Evolutionary conservation across 2,888 invertebrate genomes (phyloP).

Genomic region (Sphaerophoria rueppellii): DNA sequence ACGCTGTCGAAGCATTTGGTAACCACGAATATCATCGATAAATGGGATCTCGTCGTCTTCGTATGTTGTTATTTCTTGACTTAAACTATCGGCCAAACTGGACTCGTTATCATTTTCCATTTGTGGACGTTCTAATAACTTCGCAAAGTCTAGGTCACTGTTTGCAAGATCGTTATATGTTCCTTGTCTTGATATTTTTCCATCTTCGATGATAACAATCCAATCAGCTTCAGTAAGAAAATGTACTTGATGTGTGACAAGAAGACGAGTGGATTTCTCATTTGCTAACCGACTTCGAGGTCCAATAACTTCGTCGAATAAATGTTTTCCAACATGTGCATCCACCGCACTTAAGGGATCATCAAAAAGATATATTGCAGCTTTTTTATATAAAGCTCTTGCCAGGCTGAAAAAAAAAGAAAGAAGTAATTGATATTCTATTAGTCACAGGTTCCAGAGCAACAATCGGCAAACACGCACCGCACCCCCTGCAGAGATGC

Average conservation of each 20-base stretch:
- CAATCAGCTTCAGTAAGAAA: conserved; percentile 86
- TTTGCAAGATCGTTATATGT: conserved; percentile 83
- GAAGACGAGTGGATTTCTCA: conserved; percentile 85
- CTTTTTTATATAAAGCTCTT: conserved; percentile 88
- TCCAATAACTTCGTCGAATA: conserved; percentile 89
- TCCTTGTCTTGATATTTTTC: conserved; percentile 81
- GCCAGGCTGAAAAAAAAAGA: conserved; percentile 83
- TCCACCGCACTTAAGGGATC: conserved; percentile 92
- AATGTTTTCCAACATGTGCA: conserved; percentile 88
- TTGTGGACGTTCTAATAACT: conserved; percentile 82
- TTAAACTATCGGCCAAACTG: conserved; percentile 47
- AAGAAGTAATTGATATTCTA: background rate
- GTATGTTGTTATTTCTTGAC: conserved; percentile 71
- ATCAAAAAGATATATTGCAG: conserved; percentile 90
- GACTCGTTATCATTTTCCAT: conserved; percentile 63
- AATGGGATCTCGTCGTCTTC: conserved; percentile 82
- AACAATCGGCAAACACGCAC: no score
- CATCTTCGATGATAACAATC: conserved; percentile 86
- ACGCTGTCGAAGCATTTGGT: conserved; percentile 77
- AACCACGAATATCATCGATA: conserved; percentile 80
- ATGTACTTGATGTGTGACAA: conserved; percentile 92
- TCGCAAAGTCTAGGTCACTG: conserved; percentile 83
- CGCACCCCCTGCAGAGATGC: no score
- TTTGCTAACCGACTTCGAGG: conserved; percentile 83
- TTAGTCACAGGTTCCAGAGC: no score